Percentiles rank a stretch among this genome's conserved stretches.
phyloP scores from a whole-genome alignment of 1,140 invertebrate genomes.

The Chrysoperla carnea region DNA sequence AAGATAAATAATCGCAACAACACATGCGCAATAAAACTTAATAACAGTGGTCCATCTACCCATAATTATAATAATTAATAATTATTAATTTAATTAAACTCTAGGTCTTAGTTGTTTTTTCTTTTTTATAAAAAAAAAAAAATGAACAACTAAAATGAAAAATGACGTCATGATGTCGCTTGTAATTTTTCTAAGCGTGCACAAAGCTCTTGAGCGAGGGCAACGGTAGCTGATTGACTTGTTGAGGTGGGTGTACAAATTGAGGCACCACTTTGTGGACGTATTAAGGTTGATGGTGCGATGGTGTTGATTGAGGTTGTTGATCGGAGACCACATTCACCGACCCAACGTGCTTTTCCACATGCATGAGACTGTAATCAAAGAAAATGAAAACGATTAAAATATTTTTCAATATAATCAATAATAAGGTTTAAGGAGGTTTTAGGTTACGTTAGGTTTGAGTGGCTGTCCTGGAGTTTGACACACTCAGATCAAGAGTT shows the following conservation, averaged over 20 bases:
- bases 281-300: conserved; percentile 4
- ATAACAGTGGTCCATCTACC: too few relatives aligned
- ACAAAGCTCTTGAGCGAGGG: conserved; percentile 24
- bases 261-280: neutral
- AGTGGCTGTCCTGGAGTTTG: too few relatives aligned
- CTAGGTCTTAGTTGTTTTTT: too few relatives aligned
- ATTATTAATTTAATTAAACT: too few relatives aligned
- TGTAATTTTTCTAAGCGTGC: conserved; percentile 29
- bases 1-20: too few relatives aligned
- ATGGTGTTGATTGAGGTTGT: conserved; percentile 7
- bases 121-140: neutral
- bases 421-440: too few relatives aligned
- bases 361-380: conserved; percentile 49
- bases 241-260: conserved; percentile 10
- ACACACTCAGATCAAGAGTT: too few relatives aligned
- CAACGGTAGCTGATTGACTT: conserved; percentile 12
- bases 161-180: conserved; percentile 23
- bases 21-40: too few relatives aligned
- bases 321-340: conserved; percentile 30
- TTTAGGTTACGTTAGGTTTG: too few relatives aligned
- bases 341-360: conserved; percentile 55
- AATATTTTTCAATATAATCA: neutral
- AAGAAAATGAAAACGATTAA: conserved; percentile 7
- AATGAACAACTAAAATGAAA: conserved; percentile 12
- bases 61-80: too few relatives aligned